Conservation (phyloP, 2,888 invertebrate species). For the Ornithoptera priamus region DNA sequence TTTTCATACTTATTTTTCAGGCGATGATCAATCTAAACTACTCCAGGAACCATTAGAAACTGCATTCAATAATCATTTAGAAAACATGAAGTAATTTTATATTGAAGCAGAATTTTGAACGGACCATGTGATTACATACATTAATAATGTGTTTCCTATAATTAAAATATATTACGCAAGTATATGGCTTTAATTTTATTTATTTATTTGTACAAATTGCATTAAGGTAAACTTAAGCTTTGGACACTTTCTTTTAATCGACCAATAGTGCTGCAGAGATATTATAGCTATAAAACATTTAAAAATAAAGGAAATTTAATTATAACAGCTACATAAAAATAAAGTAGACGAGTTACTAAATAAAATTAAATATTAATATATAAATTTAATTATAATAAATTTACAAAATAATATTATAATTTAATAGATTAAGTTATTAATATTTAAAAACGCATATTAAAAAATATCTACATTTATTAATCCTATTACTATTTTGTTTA, state of each 20-base stretch:
- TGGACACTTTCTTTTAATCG: too few species aligned
- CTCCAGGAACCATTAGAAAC: conserved; percentile 37
- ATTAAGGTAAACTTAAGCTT: too few species aligned
- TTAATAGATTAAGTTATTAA: neutral
- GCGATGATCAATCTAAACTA: conserved; percentile 40
- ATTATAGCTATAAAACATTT: too few species aligned
- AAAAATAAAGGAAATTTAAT: too few species aligned
- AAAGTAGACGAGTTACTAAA: too few species aligned
- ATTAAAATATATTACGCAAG: conserved; percentile 1
- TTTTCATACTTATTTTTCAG: conserved; percentile 38
- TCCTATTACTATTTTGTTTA: too few species aligned
- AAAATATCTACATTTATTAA: too few species aligned
- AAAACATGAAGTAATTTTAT: conserved; percentile 27
- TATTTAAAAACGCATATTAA: too few species aligned
- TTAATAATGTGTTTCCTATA: neutral
- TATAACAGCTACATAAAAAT: too few species aligned
- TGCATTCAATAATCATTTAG: conserved; percentile 24
- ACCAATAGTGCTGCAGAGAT: too few species aligned
- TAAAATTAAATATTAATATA: too few species aligned
- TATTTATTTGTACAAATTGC: neutral
- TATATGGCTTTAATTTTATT: neutral
- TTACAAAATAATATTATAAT: neutral
- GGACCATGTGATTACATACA: neutral
- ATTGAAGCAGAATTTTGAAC: neutral
- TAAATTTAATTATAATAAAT: too few species aligned